phyloP scores from a whole-genome alignment of 2,888 invertebrate species.

The Zaprionus bogoriensis region DNA sequence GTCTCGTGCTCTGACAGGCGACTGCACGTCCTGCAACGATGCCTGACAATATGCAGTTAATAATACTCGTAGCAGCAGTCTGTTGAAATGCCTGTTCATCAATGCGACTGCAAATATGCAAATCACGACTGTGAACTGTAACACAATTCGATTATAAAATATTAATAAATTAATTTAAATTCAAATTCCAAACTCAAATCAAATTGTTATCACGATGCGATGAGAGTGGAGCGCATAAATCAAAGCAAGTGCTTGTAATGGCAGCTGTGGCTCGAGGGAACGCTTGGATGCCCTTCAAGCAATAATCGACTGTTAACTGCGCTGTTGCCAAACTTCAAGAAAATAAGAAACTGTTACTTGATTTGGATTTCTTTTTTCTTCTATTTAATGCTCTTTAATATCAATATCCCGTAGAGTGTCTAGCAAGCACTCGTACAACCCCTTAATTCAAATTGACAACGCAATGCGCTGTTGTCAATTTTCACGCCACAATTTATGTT shows the following conservation, averaged over 20 bases:
- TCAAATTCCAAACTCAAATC: slow-evolving; percentile 20
- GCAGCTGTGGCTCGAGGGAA: neutral
- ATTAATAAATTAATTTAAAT: slow-evolving; percentile 71
- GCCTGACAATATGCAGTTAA: slow-evolving; percentile 55
- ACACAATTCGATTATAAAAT: slow-evolving; percentile 69
- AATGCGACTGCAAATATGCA: slow-evolving; percentile 60
- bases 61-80: slow-evolving; percentile 37
- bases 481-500: slow-evolving; percentile 66
- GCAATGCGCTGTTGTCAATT: slow-evolving; percentile 56
- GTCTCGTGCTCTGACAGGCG: slow-evolving; percentile 38
- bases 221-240: neutral
- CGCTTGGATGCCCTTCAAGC: no score
- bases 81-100: slow-evolving; percentile 31
- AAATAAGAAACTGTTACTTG: neutral
- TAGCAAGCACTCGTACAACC: neutral
- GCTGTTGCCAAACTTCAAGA: neutral
- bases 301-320: no score
- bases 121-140: slow-evolving; percentile 47
- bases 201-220: slow-evolving; percentile 36
- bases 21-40: slow-evolving; percentile 56
- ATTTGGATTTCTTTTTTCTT: neutral
- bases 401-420: no score
- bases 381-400: no score
- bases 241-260: neutral
- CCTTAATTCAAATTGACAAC: neutral